Evolutionary conservation across 2,113 vertebrate species (phyloP), one percentile per base, ranked within the genome.

Genomic region (Tiliqua scincoides): DNA sequence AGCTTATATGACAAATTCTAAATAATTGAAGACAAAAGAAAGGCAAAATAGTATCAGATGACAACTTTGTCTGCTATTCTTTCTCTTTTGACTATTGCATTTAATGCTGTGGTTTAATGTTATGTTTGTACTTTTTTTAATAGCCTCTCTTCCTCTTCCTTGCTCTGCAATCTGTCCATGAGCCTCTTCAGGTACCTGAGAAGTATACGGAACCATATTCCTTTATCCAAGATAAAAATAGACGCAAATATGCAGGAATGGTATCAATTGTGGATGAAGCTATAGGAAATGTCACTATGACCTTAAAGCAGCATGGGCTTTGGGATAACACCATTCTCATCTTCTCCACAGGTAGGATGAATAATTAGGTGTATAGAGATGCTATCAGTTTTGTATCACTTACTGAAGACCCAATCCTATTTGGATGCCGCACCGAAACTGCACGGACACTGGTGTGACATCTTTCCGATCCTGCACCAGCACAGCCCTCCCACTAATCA

Each of bases 101-200:
- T 78, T 79, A 65, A 11, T 88, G 18, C 11, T 89, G 87, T 25
- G 10, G 2, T 43, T 6, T 87, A 84, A 0, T 35, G 4, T 67
- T 43, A 6, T 35, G 15, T 48, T 78, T 88, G 12, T 78, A 0
- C 43, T 6, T 93, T 92, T 37, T 81, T 79, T 91, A 93, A 70
- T 94, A 99, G 99, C 98, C 99, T 35, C 95, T 99, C 18, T 99
- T 99, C 95, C 98, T 99, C 54, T 99, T 99, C 83, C 90, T 99
- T 0, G 97, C 98, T 7, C 94, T 99, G 84, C 99, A 99, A 94
- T 97, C 98, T 1, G 98, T 99, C 61, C 99, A 99, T 1, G 83
- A 89, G 0, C 99, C 99, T 15, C 95, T 99, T 0, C 96, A 99
- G 93, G 98, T 99, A 6, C 98, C 99, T 0, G 93, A 98, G 76